A percentile compares a stretch with the other conserved stretches of the same genome.
phyloP scores from a whole-genome alignment of 2,797 vertebrate species.

The Sebastes trivittatus region DNA sequence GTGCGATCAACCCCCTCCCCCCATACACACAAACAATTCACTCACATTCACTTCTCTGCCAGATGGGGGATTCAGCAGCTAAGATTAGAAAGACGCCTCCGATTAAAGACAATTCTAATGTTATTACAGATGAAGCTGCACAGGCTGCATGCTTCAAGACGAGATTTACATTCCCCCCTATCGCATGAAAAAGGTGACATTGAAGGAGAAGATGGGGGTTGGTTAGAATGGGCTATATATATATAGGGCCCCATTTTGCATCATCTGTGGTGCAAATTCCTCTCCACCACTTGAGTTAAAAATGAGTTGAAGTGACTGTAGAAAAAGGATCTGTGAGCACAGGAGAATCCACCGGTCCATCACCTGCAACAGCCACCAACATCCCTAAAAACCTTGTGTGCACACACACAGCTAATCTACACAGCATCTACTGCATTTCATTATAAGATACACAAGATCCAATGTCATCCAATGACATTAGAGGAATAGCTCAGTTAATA shows the following conservation, averaged over 20 bases:
- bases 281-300: conserved; percentile 4
- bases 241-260: conserved; percentile 53
- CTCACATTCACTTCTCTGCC: conserved; percentile 62
- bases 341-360: background rate
- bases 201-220: conserved; percentile 44
- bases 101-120: conserved; percentile 63
- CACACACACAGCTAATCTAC: conserved; percentile 25
- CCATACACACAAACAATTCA: conserved; percentile 67
- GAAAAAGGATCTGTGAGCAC: background rate
- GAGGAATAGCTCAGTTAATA: background rate
- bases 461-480: conserved; percentile 83
- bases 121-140: conserved; percentile 51
- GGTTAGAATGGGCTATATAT: conserved; percentile 17
- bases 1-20: conserved; percentile 14
- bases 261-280: conserved; percentile 37
- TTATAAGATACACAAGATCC: conserved; percentile 38
- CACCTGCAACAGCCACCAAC: conserved; percentile 19
- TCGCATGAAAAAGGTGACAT: conserved; percentile 60
- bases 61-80: conserved; percentile 67
- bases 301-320: background rate
- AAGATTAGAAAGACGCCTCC: conserved; percentile 65
- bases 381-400: background rate
- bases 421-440: conserved; percentile 17
- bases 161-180: conserved; percentile 27
- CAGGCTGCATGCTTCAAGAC: conserved; percentile 8